Evolutionary conservation across 2,797 vertebrate species (phyloP).

Genomic region (Cirrhinus molitorella): DNA sequence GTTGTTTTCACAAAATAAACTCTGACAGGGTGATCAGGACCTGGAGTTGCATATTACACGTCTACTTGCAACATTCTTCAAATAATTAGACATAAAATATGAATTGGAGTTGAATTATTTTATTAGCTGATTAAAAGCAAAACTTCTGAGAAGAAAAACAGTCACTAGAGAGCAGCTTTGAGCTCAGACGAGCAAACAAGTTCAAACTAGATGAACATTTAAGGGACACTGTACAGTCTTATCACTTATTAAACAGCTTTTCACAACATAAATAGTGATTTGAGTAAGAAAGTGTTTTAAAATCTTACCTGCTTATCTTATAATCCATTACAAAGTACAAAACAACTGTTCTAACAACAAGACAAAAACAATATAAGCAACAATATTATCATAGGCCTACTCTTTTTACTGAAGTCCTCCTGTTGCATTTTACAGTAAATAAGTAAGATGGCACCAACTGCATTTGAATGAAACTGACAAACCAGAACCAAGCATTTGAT

Average conservation of each 20-base stretch:
- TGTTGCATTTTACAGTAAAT: background rate
- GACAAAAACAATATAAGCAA: background rate
- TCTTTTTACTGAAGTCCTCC: background rate
- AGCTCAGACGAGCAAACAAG: background rate
- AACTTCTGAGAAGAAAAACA: background rate
- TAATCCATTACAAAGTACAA: background rate
- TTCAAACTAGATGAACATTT: background rate
- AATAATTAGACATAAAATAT: background rate
- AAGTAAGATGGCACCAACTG: background rate
- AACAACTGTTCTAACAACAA: background rate
- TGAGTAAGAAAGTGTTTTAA: background rate
- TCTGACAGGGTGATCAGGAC: no score
- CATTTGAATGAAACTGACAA: background rate
- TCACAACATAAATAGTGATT: background rate
- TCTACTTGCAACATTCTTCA: background rate
- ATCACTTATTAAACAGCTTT: background rate
- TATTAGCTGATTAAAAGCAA: background rate
- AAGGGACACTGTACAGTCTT: background rate
- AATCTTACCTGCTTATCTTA: background rate
- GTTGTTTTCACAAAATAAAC: background rate
- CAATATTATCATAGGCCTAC: background rate
- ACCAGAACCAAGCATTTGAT: background rate
- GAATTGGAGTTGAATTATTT: background rate
- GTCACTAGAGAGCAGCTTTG: background rate
- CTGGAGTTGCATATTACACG: background rate